Evolutionary conservation across 2,113 vertebrate genomes (phyloP).

Genomic region (Hippolais icterina): DNA sequence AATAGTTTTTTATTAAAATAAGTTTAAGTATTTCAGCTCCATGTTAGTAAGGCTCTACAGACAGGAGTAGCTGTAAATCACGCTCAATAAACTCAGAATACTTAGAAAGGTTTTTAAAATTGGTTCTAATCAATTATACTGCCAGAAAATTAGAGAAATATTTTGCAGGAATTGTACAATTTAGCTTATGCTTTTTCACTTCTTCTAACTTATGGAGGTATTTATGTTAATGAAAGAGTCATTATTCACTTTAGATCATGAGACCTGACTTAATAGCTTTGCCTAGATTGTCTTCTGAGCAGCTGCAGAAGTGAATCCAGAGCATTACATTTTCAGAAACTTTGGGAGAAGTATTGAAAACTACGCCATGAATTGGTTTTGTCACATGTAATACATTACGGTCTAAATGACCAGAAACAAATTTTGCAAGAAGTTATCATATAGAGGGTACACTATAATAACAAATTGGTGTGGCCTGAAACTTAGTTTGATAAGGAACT

Average conservation of each 20-base stretch:
- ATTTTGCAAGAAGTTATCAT: background rate
- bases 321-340: background rate
- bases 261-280: background rate
- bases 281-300: background rate
- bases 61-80: background rate
- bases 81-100: background rate
- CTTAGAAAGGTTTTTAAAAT: background rate
- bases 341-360: background rate
- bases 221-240: background rate
- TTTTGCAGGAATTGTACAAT: background rate
- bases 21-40: background rate
- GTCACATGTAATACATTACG: background rate
- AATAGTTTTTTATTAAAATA: background rate
- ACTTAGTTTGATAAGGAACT: background rate
- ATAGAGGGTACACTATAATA: background rate
- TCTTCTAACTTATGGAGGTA: background rate
- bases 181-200: background rate
- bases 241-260: background rate
- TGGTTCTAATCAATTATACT: background rate
- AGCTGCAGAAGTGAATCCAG: background rate
- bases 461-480: background rate
- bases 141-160: background rate
- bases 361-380: background rate
- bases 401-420: background rate
- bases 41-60: background rate